Conservation (phyloP, 2,888 invertebrate species). For the Scaptomyza caliginosa region DNA sequence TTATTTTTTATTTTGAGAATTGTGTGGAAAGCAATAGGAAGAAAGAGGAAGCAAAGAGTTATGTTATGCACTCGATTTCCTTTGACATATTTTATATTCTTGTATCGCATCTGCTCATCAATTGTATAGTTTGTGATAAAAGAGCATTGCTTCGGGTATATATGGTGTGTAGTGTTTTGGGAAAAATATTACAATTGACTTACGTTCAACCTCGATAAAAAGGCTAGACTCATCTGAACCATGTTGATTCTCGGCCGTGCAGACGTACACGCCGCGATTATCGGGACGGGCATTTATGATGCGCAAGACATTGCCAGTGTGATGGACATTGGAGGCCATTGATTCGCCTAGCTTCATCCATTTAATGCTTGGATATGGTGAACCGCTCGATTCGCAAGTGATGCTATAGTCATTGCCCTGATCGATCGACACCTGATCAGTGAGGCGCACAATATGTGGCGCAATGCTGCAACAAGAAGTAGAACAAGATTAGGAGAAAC, state of each 20-base stretch:
- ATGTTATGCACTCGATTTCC: constrained; percentile 20
- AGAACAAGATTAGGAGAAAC: neutral
- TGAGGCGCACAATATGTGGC: constrained; percentile 74
- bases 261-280: constrained; percentile 94
- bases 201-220: constrained; percentile 93
- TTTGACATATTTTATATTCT: neutral
- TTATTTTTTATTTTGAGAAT: neutral
- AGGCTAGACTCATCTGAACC: constrained; percentile 88
- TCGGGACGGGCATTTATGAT: constrained; percentile 88
- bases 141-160: no score
- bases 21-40: constrained; percentile 33
- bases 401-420: constrained; percentile 86
- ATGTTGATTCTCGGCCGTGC: constrained; percentile 88
- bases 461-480: constrained; percentile 37
- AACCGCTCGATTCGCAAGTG: constrained; percentile 90
- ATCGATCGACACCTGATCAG: constrained; percentile 83
- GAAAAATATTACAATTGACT: constrained; percentile 81
- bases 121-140: neutral
- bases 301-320: constrained; percentile 87
- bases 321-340: constrained; percentile 86
- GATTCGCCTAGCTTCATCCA: constrained; percentile 90
- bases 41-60: constrained; percentile 42
- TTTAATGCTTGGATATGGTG: constrained; percentile 90
- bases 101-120: no score
- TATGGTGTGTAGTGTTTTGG: no score